Evolutionary conservation across 2,797 vertebrate species (phyloP).

Genomic region (Margarornis squamiger): DNA sequence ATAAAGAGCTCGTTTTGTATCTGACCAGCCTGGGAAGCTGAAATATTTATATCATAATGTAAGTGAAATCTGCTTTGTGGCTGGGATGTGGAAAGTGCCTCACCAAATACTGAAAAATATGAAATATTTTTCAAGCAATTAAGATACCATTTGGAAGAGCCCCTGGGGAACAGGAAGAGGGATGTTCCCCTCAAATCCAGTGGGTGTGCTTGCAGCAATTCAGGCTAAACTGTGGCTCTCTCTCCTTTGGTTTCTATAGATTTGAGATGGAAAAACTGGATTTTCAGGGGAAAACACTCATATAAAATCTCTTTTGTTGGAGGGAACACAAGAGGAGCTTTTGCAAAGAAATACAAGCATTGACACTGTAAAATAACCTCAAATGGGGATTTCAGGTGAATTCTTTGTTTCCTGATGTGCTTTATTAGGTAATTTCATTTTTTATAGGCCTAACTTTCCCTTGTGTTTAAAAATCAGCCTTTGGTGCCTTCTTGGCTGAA

Average conservation of each 20-base stretch:
- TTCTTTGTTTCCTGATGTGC: background rate
- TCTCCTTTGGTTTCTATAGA: background rate
- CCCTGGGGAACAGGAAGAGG: background rate
- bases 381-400: background rate
- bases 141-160: background rate
- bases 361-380: background rate
- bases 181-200: background rate
- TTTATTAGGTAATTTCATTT: background rate
- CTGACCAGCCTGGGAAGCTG: background rate
- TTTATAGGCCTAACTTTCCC: background rate
- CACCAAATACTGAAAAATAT: rapidly evolving
- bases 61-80: background rate
- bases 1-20: background rate
- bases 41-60: background rate
- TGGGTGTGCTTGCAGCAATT: background rate
- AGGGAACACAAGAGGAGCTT: background rate
- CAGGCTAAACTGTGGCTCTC: background rate
- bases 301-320: background rate
- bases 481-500: background rate
- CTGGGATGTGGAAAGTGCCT: background rate
- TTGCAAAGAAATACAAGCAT: background rate
- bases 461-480: background rate
- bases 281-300: background rate
- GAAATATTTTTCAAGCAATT: background rate
- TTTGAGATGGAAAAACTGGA: background rate